Evolutionary conservation across 1,140 invertebrate genomes (phyloP).

Genomic region (Chironomus striatipennis): DNA sequence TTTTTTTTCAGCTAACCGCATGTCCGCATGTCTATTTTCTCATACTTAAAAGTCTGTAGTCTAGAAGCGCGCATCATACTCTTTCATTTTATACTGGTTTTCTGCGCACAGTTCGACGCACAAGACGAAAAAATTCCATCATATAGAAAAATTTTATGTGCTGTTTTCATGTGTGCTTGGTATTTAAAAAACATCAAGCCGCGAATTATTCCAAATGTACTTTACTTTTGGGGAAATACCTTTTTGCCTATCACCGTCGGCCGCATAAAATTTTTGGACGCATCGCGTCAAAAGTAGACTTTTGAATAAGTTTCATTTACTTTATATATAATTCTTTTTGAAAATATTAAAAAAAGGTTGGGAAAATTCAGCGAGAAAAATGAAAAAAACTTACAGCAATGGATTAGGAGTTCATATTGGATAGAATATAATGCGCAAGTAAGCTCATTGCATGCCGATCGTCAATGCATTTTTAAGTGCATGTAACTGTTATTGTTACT

Average conservation of each 20-base stretch:
- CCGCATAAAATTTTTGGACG: neutral
- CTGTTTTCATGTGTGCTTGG: neutral
- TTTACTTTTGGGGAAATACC: conserved; percentile 21
- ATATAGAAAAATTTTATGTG: conserved; percentile 1
- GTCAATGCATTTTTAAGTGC: conserved; percentile 16
- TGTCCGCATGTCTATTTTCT: neutral
- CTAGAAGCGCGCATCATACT: neutral
- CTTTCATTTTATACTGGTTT: neutral
- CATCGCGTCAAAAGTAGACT: neutral
- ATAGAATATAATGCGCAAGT: neutral
- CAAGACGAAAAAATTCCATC: neutral
- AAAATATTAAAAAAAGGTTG: conserved; percentile 5
- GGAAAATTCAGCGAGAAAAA: conserved; percentile 19
- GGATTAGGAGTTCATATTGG: conserved; percentile 21
- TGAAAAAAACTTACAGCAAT: conserved; percentile 23
- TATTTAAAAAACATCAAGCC: conserved; percentile 22
- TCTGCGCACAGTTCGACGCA: neutral
- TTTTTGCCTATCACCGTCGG: neutral
- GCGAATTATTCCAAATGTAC: conserved; percentile 23
- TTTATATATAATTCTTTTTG: neutral
- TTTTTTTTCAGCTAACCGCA: neutral
- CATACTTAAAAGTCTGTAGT: neutral
- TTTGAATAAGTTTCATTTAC: neutral
- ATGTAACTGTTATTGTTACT: conserved; percentile 11
- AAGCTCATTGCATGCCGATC: conserved; percentile 15